Evolutionary conservation across 2,113 vertebrate species (phyloP).

Genomic region (Morone saxatilis): DNA sequence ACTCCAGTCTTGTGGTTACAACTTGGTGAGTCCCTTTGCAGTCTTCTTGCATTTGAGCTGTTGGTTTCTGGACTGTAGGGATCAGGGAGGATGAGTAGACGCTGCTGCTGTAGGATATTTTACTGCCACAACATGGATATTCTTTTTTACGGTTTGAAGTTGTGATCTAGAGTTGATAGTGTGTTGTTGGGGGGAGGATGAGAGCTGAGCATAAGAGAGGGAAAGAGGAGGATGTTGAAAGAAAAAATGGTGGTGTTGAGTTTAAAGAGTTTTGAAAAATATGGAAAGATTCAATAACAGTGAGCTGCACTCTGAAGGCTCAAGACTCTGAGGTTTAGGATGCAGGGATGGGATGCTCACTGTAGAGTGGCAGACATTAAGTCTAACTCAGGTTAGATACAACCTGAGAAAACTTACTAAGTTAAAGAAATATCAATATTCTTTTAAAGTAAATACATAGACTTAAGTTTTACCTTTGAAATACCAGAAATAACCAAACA

Average conservation of each 20-base stretch:
- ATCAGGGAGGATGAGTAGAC: slow-evolving; percentile 28
- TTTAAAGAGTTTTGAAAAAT: background rate
- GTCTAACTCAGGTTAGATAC: background rate
- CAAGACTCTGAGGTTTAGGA: slow-evolving; percentile 10
- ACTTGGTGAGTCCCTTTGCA: slow-evolving; percentile 82
- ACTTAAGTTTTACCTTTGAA: background rate
- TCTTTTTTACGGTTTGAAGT: slow-evolving; percentile 4
- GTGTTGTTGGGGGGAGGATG: slow-evolving; percentile 5
- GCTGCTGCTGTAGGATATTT: slow-evolving; percentile 1
- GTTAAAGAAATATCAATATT: background rate
- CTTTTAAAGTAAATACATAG: background rate
- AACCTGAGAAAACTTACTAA: background rate
- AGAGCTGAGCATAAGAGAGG: background rate
- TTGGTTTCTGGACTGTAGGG: slow-evolving; percentile 19
- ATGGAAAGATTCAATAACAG: slow-evolving; percentile 10
- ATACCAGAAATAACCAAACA: background rate
- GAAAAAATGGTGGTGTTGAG: background rate
- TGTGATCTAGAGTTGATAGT: slow-evolving; percentile 9
- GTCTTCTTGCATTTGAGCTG: slow-evolving; percentile 22
- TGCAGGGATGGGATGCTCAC: slow-evolving; percentile 37
- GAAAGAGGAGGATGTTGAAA: background rate
- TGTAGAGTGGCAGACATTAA: background rate
- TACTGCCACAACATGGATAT: slow-evolving; percentile 7
- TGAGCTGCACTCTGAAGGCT: background rate
- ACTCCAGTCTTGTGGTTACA: slow-evolving; percentile 82